These are phyloP conservation scores for Peribatodes rhomboidaria DNA, from an alignment of 2,888 invertebrate species.

Conservation along the genomic window DNA sequence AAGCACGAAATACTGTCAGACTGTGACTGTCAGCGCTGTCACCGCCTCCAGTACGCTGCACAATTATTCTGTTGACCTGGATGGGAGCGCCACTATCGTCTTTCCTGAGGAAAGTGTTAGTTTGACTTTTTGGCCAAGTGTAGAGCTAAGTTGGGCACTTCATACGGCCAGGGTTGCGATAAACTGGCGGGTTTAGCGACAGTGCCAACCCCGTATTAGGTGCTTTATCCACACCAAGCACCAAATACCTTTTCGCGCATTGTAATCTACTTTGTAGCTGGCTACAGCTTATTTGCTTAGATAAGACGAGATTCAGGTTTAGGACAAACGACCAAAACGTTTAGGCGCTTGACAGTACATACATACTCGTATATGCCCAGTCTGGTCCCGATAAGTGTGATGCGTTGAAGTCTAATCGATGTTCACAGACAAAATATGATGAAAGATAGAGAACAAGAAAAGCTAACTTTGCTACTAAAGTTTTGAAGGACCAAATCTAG, in stretches of 20 bases:
- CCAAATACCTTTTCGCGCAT: slow-evolving; percentile 23
- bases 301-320: not conserved
- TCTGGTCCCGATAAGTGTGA: no score
- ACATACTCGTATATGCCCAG: no score
- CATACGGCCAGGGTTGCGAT: slow-evolving; percentile 39
- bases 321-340: not conserved
- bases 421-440: no score
- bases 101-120: not conserved
- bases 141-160: not conserved
- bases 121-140: not conserved
- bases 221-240: slow-evolving; percentile 18
- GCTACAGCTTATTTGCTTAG: not conserved
- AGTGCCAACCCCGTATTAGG: slow-evolving; percentile 35
- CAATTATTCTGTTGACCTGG: not conserved
- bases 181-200: slow-evolving; percentile 45
- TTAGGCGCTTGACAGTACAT: no score
- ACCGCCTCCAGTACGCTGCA: slow-evolving; percentile 38
- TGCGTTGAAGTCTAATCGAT: no score
- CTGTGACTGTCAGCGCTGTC: slow-evolving; percentile 43
- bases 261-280: slow-evolving; percentile 8
- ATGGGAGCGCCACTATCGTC: not conserved
- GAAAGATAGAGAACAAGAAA: no score
- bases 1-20: slow-evolving; percentile 43
- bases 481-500: no score
- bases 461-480: no score